Evolutionary conservation across 2,888 invertebrate species (phyloP).

Genomic region (Hirtodrosophila histrioides): DNA sequence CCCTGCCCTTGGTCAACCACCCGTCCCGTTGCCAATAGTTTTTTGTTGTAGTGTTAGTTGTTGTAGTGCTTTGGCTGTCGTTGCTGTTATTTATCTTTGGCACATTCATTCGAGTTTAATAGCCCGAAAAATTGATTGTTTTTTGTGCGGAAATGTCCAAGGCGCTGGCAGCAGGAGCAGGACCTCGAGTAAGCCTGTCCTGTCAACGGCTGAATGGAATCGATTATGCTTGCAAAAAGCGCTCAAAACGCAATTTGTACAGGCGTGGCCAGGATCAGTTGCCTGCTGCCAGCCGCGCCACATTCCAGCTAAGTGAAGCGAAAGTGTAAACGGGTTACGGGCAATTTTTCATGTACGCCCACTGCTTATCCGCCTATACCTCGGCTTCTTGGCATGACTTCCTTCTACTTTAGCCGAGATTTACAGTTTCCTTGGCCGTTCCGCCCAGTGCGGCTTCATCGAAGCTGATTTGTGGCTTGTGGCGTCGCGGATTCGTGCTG

Average conservation of each 20-base stretch:
- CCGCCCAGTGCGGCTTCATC: slow-evolving; percentile 68
- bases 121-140: slow-evolving; percentile 83
- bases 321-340: slow-evolving; percentile 75
- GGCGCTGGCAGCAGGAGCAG: slow-evolving; percentile 32
- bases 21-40: slow-evolving; percentile 20
- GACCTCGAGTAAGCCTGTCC: slow-evolving; percentile 19
- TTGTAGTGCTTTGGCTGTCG: slow-evolving; percentile 63
- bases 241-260: slow-evolving; percentile 63
- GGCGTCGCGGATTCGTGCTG: slow-evolving; percentile 39
- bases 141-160: slow-evolving; percentile 73
- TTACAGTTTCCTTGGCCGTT: slow-evolving; percentile 55
- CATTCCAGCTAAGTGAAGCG: slow-evolving; percentile 74
- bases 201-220: slow-evolving; percentile 68
- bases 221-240: slow-evolving; percentile 72
- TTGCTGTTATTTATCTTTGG: slow-evolving; percentile 77
- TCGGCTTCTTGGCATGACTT: neutral
- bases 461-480: slow-evolving; percentile 82
- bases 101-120: slow-evolving; percentile 82
- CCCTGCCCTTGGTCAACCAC: neutral
- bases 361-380: slow-evolving; percentile 8
- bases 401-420: slow-evolving; percentile 28
- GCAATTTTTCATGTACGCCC: slow-evolving; percentile 57
- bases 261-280: slow-evolving; percentile 39
- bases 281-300: slow-evolving; percentile 24
- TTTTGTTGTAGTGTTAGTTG: slow-evolving; percentile 43